Evolutionary conservation across 1,140 invertebrate genomes (phyloP).

Genomic region (Calycopis cecrops): DNA sequence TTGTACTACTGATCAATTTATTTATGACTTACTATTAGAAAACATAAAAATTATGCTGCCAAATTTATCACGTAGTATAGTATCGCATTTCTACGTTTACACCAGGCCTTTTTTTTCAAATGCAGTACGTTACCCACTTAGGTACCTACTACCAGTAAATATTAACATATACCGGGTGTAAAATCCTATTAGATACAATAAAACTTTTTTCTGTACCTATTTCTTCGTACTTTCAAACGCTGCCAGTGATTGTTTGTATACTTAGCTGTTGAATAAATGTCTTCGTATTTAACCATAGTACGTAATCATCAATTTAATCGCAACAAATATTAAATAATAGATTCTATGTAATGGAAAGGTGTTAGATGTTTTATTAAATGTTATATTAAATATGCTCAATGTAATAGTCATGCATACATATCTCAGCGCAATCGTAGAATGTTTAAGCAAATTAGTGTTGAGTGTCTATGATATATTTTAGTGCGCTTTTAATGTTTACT

Average conservation of each 20-base stretch:
- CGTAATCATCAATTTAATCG: conserved; percentile 4
- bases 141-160: no score
- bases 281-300: conserved; percentile 2
- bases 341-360: background rate
- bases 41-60: conserved; percentile 15
- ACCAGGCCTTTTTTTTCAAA: no score
- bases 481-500: background rate
- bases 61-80: conserved; percentile 11
- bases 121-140: no score
- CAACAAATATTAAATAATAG: background rate
- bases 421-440: conserved; percentile 5
- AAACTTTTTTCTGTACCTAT: background rate
- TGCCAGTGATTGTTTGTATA: background rate
- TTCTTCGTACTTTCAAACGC: background rate
- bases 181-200: no score
- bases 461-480: conserved; percentile 8
- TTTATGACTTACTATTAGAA: conserved; percentile 1
- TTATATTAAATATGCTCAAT: conserved; percentile 9
- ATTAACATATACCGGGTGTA: no score
- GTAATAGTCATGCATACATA: conserved; percentile 10
- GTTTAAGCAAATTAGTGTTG: background rate
- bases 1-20: background rate
- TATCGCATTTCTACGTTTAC: conserved; percentile 9
- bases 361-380: conserved; percentile 6
- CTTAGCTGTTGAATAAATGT: background rate